Conservation (phyloP, 2,113 vertebrate genomes). For the Solenodon paradoxus region DNA sequence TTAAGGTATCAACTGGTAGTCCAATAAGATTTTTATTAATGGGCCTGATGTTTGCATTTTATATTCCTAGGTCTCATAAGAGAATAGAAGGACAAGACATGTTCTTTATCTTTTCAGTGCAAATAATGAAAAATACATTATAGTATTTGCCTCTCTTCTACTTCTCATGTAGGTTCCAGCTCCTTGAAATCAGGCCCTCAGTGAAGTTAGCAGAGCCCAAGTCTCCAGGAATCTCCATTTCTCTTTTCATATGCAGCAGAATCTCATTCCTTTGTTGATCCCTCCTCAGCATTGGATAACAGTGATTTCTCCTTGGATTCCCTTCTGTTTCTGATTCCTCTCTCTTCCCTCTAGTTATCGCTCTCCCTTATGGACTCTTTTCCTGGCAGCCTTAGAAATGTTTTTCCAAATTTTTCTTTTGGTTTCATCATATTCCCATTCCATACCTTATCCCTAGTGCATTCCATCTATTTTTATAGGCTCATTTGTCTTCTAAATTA, state of each 20-base stretch:
- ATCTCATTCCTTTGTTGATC: background rate
- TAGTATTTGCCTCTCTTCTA: too few relatives aligned
- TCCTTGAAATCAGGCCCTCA: background rate
- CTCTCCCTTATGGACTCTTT: background rate
- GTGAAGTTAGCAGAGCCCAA: accelerated
- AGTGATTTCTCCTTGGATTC: background rate
- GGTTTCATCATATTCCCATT: background rate
- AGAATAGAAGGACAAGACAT: background rate
- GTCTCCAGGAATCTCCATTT: background rate
- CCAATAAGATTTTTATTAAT: background rate
- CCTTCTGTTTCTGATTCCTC: background rate
- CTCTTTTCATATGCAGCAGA: background rate
- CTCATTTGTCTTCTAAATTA: background rate
- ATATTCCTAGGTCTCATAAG: background rate
- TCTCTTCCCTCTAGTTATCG: background rate
- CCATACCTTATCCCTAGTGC: accelerated
- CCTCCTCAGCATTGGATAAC: background rate
- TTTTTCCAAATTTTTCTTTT: background rate
- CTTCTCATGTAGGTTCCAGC: accelerated
- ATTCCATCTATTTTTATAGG: background rate
- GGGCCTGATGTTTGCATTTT: background rate
- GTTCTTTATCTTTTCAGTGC: background rate
- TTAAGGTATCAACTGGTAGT: background rate
- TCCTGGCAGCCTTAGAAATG: background rate
- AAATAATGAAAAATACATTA: background rate